These are phyloP conservation scores for Nibea albiflora DNA, from an alignment of 2,113 vertebrate species.

Conservation along the genomic window DNA sequence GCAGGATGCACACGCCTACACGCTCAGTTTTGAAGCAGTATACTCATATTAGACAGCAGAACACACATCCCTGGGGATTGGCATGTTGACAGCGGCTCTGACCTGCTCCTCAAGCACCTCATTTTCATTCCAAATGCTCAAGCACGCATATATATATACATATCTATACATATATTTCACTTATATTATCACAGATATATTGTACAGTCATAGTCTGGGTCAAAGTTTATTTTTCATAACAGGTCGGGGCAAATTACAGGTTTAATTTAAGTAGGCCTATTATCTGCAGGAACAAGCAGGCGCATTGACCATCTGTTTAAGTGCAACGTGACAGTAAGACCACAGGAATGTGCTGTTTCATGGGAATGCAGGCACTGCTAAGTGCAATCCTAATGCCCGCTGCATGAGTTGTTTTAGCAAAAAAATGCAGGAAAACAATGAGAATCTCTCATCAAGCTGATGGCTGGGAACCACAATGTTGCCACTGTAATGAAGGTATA, in stretches of 20 bases:
- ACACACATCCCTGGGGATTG: conserved; percentile 8
- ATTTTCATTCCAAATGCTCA: conserved; percentile 27
- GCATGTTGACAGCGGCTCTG: conserved; percentile 30
- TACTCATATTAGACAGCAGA: conserved; percentile 17
- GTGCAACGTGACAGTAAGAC: conserved; percentile 53
- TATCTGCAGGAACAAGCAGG: conserved; percentile 39
- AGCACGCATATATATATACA: not conserved
- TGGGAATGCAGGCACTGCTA: conserved; percentile 31
- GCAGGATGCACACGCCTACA: conserved; percentile 11
- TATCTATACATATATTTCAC: not conserved
- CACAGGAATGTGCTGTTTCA: conserved; percentile 69
- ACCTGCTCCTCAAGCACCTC: conserved; percentile 24
- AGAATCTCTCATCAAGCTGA: conserved; percentile 20
- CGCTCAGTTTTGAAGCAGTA: not conserved
- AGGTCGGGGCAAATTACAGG: not conserved
- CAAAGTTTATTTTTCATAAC: conserved; percentile 10
- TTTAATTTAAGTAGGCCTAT: conserved; percentile 32
- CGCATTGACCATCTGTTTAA: conserved; percentile 42
- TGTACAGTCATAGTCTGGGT: not conserved
- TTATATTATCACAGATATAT: not conserved
- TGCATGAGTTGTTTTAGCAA: conserved; percentile 36
- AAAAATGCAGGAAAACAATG: conserved; percentile 51
- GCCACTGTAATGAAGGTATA: conserved; percentile 9
- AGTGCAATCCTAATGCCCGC: conserved; percentile 26
- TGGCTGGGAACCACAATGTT: not conserved